Percentiles rank a stretch among this genome's conserved stretches.
Evolutionary conservation across 2,888 invertebrate genomes (phyloP).

Genomic region (Neoitamus cyanurus): DNA sequence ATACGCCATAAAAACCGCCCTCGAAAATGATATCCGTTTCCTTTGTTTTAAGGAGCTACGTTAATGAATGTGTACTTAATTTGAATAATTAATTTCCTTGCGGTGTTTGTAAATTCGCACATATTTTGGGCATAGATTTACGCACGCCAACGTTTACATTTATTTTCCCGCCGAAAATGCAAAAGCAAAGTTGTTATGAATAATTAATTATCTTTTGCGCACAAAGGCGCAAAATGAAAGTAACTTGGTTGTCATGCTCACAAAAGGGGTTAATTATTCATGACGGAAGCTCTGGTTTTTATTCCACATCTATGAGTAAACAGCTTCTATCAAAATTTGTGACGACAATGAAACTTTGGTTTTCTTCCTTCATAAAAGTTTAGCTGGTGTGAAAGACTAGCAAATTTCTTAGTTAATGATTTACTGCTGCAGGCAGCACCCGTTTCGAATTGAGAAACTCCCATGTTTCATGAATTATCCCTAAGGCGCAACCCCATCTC

Average conservation of each 20-base stretch:
- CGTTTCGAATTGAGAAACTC: not conserved
- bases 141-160: not conserved
- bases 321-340: not conserved
- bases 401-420: not conserved
- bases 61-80: not conserved
- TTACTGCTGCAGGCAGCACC: not conserved
- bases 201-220: not conserved
- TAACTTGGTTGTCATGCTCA: not conserved
- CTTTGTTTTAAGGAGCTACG: not conserved
- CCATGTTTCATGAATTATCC: not conserved
- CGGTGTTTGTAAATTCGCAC: not conserved
- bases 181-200: not conserved
- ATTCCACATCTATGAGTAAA: not conserved
- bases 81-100: not conserved
- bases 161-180: not conserved
- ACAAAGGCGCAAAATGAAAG: not conserved
- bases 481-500: not conserved
- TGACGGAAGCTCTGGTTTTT: not conserved
- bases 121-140: not conserved
- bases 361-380: not conserved
- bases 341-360: not conserved
- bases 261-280: not conserved
- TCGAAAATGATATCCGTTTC: not conserved
- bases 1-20: not conserved
- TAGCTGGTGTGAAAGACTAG: not conserved